Evolutionary conservation across 92 coral and sea anemone genomes (phyloP).

Genomic region (Zoanthus sansibaricus): DNA sequence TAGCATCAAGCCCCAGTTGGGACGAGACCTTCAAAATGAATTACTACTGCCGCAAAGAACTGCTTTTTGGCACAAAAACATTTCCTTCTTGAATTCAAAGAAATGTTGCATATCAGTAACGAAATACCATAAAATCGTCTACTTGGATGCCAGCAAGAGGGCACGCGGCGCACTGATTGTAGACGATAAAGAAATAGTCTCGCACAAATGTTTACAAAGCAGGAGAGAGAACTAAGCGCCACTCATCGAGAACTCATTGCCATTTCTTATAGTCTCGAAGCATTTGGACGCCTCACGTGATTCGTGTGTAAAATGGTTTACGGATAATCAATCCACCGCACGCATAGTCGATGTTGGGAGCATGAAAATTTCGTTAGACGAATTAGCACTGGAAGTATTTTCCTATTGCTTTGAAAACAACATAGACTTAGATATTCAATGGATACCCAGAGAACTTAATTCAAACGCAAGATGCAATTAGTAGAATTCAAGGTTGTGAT

Average conservation of each 20-base stretch:
- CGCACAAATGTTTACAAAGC: too few species aligned
- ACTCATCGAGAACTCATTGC: too few species aligned
- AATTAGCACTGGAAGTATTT: conserved; percentile 7
- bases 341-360: background rate
- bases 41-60: conserved; percentile 18
- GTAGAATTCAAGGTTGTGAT: too few species aligned
- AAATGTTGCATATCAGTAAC: too few species aligned
- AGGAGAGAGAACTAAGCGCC: too few species aligned
- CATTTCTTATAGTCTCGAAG: too few species aligned
- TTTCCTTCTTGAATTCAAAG: too few species aligned
- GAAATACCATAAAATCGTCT: too few species aligned
- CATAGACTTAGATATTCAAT: conserved; percentile 16
- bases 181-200: too few species aligned
- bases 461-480: background rate
- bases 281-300: background rate
- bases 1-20: conserved; percentile 51
- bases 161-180: too few species aligned
- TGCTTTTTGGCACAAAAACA: conserved; percentile 35
- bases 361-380: background rate
- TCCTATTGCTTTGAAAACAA: background rate
- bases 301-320: background rate
- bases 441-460: background rate
- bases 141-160: too few species aligned
- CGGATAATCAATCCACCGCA: conserved; percentile 53
- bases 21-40: conserved; percentile 28